Base-by-base conservation (phyloP, 2,797 vertebrate genomes). In the Scleropages formosus region DNA sequence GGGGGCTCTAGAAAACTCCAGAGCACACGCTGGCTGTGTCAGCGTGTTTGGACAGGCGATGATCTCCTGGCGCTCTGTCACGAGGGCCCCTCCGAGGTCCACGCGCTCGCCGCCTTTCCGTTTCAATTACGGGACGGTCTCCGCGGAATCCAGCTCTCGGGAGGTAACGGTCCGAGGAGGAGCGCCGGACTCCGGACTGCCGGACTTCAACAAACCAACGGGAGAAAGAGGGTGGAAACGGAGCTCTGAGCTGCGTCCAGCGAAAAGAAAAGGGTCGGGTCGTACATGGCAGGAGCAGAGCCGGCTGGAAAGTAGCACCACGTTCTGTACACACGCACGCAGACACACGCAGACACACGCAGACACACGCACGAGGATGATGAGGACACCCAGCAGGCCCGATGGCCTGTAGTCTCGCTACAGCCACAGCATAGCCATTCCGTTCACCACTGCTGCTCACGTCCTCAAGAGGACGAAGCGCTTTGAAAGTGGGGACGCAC, bases 151-250 rank as follows among this genome's bases (percentile, higher is more conserved):
- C 64, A 66, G 18, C 47, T 66, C 44, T 46, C 18, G 18, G 39
- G 12, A 47, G 67, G 47, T 24, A 46, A 47, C 67, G 44, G 39
- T 46, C 39, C 39, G n/a, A 67, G 65, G n/a, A 67, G 65, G 13
- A 16, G 65, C 46, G 65, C 65, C 67, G 44, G n/a, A n/a, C n/a
- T n/a, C n/a, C n/a, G n/a, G 13, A 16, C 65, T 46, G 65, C 65
- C 67, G 44, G 65, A 67, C 65, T 47, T 67, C 46, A 67, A 20
- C 47, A 44, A 66, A 46, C 18, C 31, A 67, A 67, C 65, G 67
- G 66, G 65, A 65, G 65, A 66, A 66, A 27, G 18, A 47, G 65
- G 65, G 49, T 8, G 65, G 22, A 18, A 20, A 46, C 67, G 44
- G n/a, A 8, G 39, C 31, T 47, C 47, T 39, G 11, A 67, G 47